These are phyloP conservation scores for Platichthys flesus DNA, from an alignment of 2,113 vertebrate genomes.

Conservation along the genomic window DNA sequence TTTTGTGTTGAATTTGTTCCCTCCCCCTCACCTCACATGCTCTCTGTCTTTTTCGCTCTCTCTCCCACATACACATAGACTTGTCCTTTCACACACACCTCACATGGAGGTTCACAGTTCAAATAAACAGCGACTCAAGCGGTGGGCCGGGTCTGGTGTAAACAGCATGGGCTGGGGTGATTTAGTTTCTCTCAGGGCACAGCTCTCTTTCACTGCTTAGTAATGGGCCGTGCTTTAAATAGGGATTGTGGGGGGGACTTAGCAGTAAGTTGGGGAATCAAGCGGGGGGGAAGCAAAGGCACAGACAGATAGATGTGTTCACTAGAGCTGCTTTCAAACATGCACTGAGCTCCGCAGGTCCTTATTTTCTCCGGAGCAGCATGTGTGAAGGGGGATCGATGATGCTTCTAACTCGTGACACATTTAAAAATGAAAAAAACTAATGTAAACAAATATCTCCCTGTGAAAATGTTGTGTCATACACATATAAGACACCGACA, in stretches of 20 bases:
- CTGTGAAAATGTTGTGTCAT: too few species aligned
- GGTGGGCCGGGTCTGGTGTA: constrained; percentile 51
- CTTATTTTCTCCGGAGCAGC: too few species aligned
- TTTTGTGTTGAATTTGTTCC: constrained; percentile 67
- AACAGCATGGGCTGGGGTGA: constrained; percentile 58
- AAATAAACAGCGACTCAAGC: constrained; percentile 79
- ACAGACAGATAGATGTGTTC: constrained; percentile 8
- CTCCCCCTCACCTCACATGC: constrained; percentile 40
- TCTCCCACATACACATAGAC: constrained; percentile 19
- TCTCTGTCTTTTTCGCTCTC: constrained; percentile 32
- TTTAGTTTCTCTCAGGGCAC: constrained; percentile 62
- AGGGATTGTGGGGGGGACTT: constrained; percentile 14
- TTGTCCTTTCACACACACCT: constrained; percentile 68
- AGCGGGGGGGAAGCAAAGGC: constrained; percentile 41
- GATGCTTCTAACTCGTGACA: too few species aligned
- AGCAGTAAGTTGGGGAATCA: constrained; percentile 47
- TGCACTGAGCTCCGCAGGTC: too few species aligned
- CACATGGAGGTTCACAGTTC: constrained; percentile 76
- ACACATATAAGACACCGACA: too few species aligned
- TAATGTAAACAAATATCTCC: too few species aligned
- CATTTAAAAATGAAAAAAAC: too few species aligned
- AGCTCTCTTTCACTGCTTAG: constrained; percentile 61
- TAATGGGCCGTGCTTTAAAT: constrained; percentile 67
- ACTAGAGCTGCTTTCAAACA: too few species aligned
- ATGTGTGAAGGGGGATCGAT: too few species aligned